Percentiles rank a stretch among this genome's conserved stretches.
Evolutionary conservation across 1,140 invertebrate species (phyloP).

Genomic region (Gryllus bimaculatus): DNA sequence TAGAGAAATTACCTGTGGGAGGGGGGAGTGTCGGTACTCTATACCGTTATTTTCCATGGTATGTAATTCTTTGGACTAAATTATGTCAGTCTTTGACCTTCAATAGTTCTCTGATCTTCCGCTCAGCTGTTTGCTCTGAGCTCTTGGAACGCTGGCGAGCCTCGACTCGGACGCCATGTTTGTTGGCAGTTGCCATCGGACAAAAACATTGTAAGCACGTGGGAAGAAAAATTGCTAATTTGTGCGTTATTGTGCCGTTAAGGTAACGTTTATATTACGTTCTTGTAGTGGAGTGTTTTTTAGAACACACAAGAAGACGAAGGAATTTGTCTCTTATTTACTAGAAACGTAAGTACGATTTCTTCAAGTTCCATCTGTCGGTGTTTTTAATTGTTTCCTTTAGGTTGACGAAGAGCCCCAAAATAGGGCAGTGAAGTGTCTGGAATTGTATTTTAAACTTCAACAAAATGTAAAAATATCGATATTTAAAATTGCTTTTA

Average conservation of each 20-base stretch:
- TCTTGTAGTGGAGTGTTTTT: neutral
- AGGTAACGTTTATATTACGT: no score
- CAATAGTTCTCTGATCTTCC: neutral
- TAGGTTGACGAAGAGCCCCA: no score
- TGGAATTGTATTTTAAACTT: no score
- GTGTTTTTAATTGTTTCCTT: neutral
- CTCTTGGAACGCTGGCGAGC: neutral
- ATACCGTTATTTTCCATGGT: no score
- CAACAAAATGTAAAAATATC: no score
- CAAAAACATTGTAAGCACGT: neutral
- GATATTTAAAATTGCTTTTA: no score
- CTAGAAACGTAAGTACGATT: neutral
- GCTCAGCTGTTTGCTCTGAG: neutral
- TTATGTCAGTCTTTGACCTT: neutral
- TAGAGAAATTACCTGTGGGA: no score
- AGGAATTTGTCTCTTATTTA: neutral
- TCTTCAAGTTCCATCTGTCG: neutral
- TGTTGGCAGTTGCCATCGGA: neutral
- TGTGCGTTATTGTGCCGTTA: neutral
- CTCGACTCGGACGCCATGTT: neutral
- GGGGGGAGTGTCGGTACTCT: no score
- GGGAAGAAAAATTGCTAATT: neutral
- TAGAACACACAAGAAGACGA: neutral
- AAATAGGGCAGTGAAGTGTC: no score
- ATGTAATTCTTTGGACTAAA: no score